Evolutionary conservation across 2,113 vertebrate species (phyloP).

Genomic region (Scatophagus argus): DNA sequence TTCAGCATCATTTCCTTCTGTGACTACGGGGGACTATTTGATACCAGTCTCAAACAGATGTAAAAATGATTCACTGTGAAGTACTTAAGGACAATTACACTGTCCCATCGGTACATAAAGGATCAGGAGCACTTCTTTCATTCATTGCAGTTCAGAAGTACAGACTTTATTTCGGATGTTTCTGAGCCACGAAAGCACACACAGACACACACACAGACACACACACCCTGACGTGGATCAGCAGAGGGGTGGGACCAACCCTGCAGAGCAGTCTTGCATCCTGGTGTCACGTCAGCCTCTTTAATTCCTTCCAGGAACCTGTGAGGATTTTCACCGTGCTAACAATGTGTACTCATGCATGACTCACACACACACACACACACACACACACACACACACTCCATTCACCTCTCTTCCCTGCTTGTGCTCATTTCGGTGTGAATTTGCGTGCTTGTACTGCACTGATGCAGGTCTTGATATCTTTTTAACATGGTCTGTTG

Average conservation of each 20-base stretch:
- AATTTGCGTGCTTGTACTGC: neutral
- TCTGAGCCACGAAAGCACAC: constrained; percentile 7
- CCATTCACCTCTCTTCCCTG: neutral
- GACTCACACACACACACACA: constrained; percentile 66
- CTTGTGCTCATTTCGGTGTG: neutral
- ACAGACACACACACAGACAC: constrained; percentile 47
- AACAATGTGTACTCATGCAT: constrained; percentile 82
- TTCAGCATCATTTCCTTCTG: no score
- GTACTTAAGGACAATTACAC: neutral
- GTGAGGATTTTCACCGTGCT: constrained; percentile 80
- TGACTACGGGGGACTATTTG: neutral
- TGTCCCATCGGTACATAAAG: neutral
- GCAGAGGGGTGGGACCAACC: constrained; percentile 65
- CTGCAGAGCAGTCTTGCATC: constrained; percentile 77
- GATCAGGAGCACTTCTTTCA: neutral
- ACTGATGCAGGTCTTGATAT: neutral
- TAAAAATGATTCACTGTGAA: neutral
- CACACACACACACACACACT: constrained; percentile 30
- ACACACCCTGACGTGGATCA: constrained; percentile 50
- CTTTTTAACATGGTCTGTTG: constrained; percentile 20
- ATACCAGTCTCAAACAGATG: neutral
- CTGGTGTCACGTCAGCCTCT: constrained; percentile 81
- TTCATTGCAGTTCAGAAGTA: neutral
- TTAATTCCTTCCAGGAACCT: constrained; percentile 83
- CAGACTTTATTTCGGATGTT: constrained; percentile 20